Percentiles rank a stretch among this genome's conserved stretches.
Evolutionary conservation across 2,797 vertebrate genomes (phyloP).

Genomic region (Myoxocephalus aenaeus): DNA sequence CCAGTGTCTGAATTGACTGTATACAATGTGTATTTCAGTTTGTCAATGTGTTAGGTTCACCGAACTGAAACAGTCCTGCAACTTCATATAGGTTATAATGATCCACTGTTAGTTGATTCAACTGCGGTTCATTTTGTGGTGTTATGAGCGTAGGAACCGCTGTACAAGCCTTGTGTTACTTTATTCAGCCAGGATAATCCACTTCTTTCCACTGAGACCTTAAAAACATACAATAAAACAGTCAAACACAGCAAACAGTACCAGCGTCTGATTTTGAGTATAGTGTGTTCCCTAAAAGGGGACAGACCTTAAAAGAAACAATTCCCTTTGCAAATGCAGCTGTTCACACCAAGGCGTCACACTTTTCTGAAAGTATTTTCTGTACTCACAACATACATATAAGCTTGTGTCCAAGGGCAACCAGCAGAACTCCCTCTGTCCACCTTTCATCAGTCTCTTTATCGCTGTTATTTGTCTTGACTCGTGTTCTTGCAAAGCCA

Average conservation of each 20-base stretch:
- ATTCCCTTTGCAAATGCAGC: conserved; percentile 30
- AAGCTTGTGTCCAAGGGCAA: conserved; percentile 16
- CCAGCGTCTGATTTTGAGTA: background rate
- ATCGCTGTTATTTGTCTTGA: conserved; percentile 66
- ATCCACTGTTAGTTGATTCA: background rate
- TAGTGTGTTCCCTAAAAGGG: background rate
- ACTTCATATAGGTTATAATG: too few species aligned
- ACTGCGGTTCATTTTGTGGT: background rate
- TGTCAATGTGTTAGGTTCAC: background rate
- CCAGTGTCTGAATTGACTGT: background rate
- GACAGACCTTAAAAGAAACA: background rate
- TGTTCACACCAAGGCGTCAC: conserved; percentile 36
- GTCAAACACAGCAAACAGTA: too few species aligned
- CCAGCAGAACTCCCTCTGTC: conserved; percentile 38
- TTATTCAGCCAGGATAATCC: background rate
- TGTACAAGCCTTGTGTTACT: background rate
- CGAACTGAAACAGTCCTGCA: background rate
- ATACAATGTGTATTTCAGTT: background rate
- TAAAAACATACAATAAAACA: conserved; percentile 3
- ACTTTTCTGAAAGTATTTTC: conserved; percentile 18
- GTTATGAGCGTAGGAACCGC: background rate
- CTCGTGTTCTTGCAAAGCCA: conserved; percentile 52
- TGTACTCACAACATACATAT: background rate
- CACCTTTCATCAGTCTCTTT: conserved; percentile 63
- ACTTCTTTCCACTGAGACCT: background rate